Base-by-base conservation (phyloP, 2,888 invertebrate species). In the Tuberolachnus salignus region DNA sequence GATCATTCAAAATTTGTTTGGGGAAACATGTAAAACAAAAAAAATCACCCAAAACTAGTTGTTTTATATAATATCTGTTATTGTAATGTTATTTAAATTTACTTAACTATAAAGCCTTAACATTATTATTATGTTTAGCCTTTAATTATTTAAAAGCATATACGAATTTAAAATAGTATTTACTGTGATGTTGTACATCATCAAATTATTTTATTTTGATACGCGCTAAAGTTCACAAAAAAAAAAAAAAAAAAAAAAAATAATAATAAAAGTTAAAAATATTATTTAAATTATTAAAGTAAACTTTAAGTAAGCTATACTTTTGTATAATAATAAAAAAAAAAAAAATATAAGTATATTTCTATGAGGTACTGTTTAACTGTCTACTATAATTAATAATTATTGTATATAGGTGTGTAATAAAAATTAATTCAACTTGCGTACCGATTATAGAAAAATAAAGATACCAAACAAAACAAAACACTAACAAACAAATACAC, bases 381-480 rank as follows among this genome's bases (percentile, higher is more conserved):
- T 19, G 19, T 72, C 72, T 61, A 61, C 59, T 4, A 34, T 11
- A 34, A 34, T 34, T 61, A n/a, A 34, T 61, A 21, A 44, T 21
- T 63, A 64, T 46, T 46, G 42, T 34, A 61, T 21, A 14, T 13
- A 51, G 11, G 19, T 69, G 13, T 51, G 4, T 11, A 11, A 26
- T 3, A 67, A 53, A 11, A 21, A 46, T 53, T 34, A 19, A 34
- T 49, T 49, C 19, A 72, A 72, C 72, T 72, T 70, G 55, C 44
- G 55, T 44, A 70, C 70, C 55, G 21, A 44, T 53, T 19, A 49
- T 14, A 49, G 6, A 34, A 51, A 53, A 44, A 63, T 42, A 42
- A 21, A 73, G n/a, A 44, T 44, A n/a, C 73, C 49, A 61, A 51
- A 73, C 19, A 61, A 72, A n/a, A n/a, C n/a, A 57, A 69, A 8